Base-by-base conservation (phyloP, 2,888 invertebrate species). In the Polylopha cassiicola region DNA sequence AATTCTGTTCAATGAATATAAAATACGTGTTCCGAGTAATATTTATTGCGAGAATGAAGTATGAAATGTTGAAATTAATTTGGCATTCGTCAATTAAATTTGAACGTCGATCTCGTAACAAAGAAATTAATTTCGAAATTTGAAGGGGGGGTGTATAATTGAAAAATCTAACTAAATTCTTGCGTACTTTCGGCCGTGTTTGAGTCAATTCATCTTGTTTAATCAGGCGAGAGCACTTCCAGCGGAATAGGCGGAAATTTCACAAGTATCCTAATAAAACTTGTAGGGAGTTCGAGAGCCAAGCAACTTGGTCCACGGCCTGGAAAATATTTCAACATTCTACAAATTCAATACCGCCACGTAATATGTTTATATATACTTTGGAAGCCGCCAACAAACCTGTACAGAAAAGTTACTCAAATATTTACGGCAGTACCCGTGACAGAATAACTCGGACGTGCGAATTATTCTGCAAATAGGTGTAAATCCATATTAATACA, bases 221-320 rank as follows among this genome's bases (percentile, higher is more conserved):
- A 82, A 81, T 82, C 82, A 80, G 67, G 66, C 79, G 77, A 65
- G 65, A 78, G 72, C 76, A 73, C 75, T 79, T 68, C 64, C 68
- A 61, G 65, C 64, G 75, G 68, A 71, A 75, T 71, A 73, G 73
- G 71, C 72, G 73, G 73, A 82, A 78, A 81, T 80, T 84, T 80
- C 75, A 79, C 82, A 82, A 84, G 84, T 82, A 82, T 82, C 82
- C 81, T 73, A 82, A 84, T 82, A 84, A 82, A 82, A 84, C 72
- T 82, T 79, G 71, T 61, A 50, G 49, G 55, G 70, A 79, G 77
- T 81, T 67, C 68, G 65, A 61, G 63, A 66, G 64, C 56, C 58
- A 50, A 47, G 56, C 47, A 73, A 76, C 61, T 77, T 73, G 54
- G 58, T 44, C 48, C 33, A 43, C 37, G 29, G 16, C 16, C 41